Conservation (phyloP, 2,888 invertebrate genomes). For the Osedax frankpressi region DNA sequence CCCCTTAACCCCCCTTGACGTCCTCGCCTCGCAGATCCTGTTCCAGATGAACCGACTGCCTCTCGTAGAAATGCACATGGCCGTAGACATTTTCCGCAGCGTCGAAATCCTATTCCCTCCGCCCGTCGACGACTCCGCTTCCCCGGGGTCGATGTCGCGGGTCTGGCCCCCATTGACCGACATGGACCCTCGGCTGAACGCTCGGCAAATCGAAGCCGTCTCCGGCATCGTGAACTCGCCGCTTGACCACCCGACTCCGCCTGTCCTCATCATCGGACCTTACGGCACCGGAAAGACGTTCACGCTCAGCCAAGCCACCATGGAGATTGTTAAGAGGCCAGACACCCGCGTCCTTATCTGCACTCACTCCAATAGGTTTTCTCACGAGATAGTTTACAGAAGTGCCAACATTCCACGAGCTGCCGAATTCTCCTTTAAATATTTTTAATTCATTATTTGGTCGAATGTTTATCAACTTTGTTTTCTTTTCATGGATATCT, state of each 20-base stretch:
- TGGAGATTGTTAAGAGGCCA: slow-evolving; percentile 55
- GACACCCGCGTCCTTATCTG: slow-evolving; percentile 64
- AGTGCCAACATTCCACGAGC: no score
- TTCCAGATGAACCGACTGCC: slow-evolving; percentile 68
- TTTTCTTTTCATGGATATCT: no score
- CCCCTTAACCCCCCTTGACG: background rate
- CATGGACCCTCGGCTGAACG: slow-evolving; percentile 56
- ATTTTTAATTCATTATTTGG: no score
- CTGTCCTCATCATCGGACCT: slow-evolving; percentile 50
- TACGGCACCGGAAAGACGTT: slow-evolving; percentile 69
- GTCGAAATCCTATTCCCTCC: slow-evolving; percentile 62
- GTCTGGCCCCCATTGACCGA: slow-evolving; percentile 54
- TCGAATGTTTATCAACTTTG: no score
- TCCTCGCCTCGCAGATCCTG: slow-evolving; percentile 50
- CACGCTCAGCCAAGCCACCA: slow-evolving; percentile 62
- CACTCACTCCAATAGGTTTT: slow-evolving; percentile 70
- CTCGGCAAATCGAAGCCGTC: slow-evolving; percentile 66
- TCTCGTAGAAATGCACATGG: slow-evolving; percentile 71
- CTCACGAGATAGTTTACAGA: no score
- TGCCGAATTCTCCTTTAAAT: no score
- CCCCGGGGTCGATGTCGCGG: background rate
- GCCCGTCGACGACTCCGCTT: slow-evolving; percentile 43
- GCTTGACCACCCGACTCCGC: slow-evolving; percentile 26
- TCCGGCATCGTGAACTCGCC: slow-evolving; percentile 49
- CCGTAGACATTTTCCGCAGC: slow-evolving; percentile 62